A percentile compares a stretch with the other conserved stretches of the same genome.
Evolutionary conservation across 2,797 vertebrate species (phyloP).

Genomic region (Botia kubotai): DNA sequence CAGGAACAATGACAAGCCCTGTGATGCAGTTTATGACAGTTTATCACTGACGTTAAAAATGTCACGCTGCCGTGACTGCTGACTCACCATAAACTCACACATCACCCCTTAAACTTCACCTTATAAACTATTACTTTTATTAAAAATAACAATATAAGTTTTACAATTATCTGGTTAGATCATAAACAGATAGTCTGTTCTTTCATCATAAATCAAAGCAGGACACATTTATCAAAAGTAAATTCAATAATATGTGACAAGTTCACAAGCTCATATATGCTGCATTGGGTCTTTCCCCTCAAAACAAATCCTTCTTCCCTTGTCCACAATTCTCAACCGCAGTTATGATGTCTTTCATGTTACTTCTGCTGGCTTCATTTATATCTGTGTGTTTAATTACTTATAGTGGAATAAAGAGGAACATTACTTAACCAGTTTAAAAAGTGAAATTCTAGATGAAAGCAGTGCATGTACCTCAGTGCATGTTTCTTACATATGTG

Average conservation of each 20-base stretch:
- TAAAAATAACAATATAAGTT: background rate
- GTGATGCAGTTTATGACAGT: no score
- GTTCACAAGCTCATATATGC: background rate
- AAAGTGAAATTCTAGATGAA: background rate
- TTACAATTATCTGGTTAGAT: background rate
- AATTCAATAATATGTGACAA: background rate
- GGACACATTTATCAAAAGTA: background rate
- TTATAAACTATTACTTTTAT: conserved; percentile 7
- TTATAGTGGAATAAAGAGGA: background rate
- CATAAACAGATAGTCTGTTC: background rate
- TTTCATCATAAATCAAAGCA: conserved; percentile 11
- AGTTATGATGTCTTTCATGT: background rate
- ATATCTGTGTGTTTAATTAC: background rate
- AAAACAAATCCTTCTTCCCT: background rate
- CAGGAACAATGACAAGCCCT: no score
- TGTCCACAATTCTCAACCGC: background rate
- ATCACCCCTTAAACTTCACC: background rate
- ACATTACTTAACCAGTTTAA: background rate
- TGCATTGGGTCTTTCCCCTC: background rate
- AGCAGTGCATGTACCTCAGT: background rate
- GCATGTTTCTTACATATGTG: background rate
- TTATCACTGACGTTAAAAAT: no score
- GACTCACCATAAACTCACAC: background rate
- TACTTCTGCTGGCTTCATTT: background rate
- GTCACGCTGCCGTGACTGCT: background rate